A percentile compares a stretch with the other conserved stretches of the same genome.
Evolutionary conservation across 2,113 vertebrate species (phyloP).

Genomic region (Onychorhynchus coronatus): DNA sequence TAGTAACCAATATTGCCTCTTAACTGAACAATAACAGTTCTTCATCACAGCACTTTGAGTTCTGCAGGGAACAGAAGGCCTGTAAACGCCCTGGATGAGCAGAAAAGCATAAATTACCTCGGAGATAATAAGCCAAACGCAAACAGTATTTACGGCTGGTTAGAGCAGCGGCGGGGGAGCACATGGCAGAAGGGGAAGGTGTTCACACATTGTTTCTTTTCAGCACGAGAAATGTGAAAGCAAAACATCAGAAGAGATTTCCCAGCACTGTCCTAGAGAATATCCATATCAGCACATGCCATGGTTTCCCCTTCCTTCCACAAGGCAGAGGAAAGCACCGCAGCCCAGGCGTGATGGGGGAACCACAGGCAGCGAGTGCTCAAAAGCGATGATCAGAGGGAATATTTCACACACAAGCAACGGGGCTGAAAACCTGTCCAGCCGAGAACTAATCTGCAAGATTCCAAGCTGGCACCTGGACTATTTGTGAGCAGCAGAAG

Average conservation of each 20-base stretch:
- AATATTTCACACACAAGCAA: conserved; percentile 14
- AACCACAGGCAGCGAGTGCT: not conserved
- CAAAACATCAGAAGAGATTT: not conserved
- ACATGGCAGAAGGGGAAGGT: not conserved
- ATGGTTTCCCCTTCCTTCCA: not conserved
- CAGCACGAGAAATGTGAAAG: not conserved
- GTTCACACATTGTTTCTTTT: not conserved
- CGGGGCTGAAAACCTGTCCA: conserved; percentile 9
- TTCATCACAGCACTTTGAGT: not conserved
- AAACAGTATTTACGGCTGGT: conserved; percentile 21
- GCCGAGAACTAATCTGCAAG: conserved; percentile 3
- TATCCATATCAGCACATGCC: rapidly evolving
- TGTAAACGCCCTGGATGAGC: not conserved
- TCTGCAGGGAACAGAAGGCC: not conserved
- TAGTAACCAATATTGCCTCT: not conserved
- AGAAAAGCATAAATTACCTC: conserved; percentile 20
- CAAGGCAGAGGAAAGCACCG: not conserved
- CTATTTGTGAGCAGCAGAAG: conserved; percentile 21
- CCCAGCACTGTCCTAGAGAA: not conserved
- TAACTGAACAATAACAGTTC: not conserved
- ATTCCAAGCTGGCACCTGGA: not conserved
- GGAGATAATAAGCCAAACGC: not conserved
- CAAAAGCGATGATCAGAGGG: not conserved
- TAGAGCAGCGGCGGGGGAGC: not conserved
- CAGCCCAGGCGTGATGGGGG: not conserved